These are phyloP conservation scores for Eupithecia centaureata DNA, from an alignment of 2,888 invertebrate species.

Conservation along the genomic window DNA sequence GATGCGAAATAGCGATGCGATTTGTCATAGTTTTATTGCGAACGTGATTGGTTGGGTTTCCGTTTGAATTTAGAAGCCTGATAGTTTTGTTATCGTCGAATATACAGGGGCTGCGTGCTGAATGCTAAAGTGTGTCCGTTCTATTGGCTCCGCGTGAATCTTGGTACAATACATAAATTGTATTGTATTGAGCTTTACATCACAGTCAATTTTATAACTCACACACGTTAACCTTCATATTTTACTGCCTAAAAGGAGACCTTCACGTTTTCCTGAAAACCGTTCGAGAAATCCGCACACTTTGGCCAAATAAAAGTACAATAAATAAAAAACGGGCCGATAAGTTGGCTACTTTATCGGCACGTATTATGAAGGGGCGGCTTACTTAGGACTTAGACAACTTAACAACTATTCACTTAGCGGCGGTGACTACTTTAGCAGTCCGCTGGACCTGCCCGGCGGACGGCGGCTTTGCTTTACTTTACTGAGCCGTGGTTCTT, in stretches of 20 bases:
- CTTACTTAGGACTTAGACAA: slow-evolving; percentile 60
- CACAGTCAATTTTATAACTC: neutral
- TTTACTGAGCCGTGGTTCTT: no score
- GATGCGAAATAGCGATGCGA: slow-evolving; percentile 19
- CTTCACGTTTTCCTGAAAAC: slow-evolving; percentile 3
- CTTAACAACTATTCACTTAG: slow-evolving; percentile 63
- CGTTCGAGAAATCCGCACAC: slow-evolving; percentile 16
- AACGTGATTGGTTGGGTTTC: slow-evolving; percentile 7
- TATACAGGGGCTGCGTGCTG: neutral
- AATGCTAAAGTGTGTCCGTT: neutral
- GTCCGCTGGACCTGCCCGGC: neutral
- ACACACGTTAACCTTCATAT: neutral
- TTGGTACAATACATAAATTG: neutral
- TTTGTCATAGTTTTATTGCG: slow-evolving; percentile 31
- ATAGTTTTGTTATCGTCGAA: neutral
- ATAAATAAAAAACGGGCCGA: slow-evolving; percentile 31
- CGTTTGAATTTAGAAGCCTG: slow-evolving; percentile 4
- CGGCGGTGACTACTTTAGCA: slow-evolving; percentile 48
- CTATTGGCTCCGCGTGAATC: neutral
- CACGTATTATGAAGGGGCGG: slow-evolving; percentile 49
- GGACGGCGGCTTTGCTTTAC: no score
- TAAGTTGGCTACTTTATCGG: slow-evolving; percentile 43
- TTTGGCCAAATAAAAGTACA: slow-evolving; percentile 17
- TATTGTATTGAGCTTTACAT: neutral
- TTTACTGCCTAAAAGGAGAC: neutral